Percentiles rank a stretch among this genome's conserved stretches.
Conservation (phyloP, 1,140 invertebrate species). For the Cydia amplana region DNA sequence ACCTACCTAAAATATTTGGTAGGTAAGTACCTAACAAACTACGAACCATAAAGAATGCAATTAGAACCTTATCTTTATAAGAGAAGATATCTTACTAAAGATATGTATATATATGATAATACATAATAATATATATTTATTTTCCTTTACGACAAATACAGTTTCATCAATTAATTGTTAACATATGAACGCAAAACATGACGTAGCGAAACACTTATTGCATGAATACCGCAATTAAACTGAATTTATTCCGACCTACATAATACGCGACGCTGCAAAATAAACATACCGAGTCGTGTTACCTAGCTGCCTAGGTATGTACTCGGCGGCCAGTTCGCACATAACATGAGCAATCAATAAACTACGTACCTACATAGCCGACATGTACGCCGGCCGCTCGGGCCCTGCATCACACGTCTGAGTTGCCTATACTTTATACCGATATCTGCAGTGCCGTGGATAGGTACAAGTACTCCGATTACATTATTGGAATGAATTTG, state of each 20-base stretch:
- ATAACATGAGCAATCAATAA: conserved; percentile 70
- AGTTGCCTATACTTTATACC: conserved; percentile 10
- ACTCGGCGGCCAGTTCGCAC: conserved; percentile 51
- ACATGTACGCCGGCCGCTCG: conserved; percentile 44
- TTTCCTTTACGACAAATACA: too few species aligned
- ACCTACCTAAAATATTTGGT: too few species aligned
- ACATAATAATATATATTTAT: too few species aligned
- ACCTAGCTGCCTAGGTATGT: conserved; percentile 45
- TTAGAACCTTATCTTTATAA: not conserved
- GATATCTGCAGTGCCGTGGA: conserved; percentile 36
- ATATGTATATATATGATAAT: too few species aligned
- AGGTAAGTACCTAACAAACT: not conserved
- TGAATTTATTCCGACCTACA: conserved; percentile 44
- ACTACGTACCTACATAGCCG: conserved; percentile 49
- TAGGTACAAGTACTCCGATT: not conserved
- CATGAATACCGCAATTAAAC: not conserved
- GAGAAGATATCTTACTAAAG: not conserved
- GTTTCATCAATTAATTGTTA: not conserved
- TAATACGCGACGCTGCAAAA: conserved; percentile 40
- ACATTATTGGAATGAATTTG: not conserved
- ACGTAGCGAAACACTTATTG: not conserved
- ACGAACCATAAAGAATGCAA: not conserved
- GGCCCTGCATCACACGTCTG: conserved; percentile 29
- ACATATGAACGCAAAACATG: not conserved
- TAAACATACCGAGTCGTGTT: conserved; percentile 44